Evolutionary conservation across 2,113 vertebrate species (phyloP).

Genomic region (Rissa tridactyla): DNA sequence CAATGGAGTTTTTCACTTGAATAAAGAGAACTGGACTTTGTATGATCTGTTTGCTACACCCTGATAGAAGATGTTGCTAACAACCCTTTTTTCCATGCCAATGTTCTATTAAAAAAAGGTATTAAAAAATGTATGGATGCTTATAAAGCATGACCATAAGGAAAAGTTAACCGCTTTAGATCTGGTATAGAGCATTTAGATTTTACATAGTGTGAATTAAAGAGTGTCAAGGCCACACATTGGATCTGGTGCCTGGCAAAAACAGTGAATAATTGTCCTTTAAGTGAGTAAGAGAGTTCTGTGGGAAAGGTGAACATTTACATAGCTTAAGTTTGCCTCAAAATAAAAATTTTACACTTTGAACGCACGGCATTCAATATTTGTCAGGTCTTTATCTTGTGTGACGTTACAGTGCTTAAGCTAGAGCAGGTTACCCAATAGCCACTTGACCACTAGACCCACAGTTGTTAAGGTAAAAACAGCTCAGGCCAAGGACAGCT

Average conservation of each 20-base stretch:
- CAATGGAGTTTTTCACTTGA: neutral
- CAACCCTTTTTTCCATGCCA: neutral
- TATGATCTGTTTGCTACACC: neutral
- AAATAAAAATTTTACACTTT: neutral
- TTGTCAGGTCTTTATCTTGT: neutral
- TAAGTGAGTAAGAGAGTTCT: neutral
- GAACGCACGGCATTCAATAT: neutral
- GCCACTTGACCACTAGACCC: neutral
- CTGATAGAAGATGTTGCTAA: neutral
- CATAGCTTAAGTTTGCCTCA: neutral
- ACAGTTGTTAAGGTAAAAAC: neutral
- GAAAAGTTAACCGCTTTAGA: neutral
- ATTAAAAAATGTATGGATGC: neutral
- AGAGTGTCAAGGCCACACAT: neutral
- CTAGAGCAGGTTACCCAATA: neutral
- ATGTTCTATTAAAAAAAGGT: neutral
- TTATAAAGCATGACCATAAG: neutral
- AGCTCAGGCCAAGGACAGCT: neutral
- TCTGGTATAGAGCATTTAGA: neutral
- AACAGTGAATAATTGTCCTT: neutral
- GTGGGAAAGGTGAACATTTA: neutral
- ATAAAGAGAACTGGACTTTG: neutral
- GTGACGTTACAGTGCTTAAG: neutral
- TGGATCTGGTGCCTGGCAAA: neutral
- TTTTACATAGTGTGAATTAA: neutral